Base-by-base conservation (phyloP, 2,797 vertebrate species). In the Danionella dracula region DNA sequence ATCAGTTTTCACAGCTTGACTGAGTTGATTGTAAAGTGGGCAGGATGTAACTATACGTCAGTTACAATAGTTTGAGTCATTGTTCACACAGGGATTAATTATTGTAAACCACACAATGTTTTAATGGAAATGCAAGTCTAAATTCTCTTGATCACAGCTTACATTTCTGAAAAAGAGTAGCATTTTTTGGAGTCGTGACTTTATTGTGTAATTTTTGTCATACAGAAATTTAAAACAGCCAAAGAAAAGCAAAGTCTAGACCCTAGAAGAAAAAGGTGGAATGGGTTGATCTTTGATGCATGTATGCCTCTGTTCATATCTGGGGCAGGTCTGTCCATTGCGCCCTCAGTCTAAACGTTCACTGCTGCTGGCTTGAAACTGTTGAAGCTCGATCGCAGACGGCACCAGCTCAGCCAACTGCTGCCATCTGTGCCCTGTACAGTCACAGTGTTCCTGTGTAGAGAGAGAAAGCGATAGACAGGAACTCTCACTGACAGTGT, bases 341-440 rank as follows among this genome's bases (percentile, higher is more conserved):
- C 53, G 44, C 63, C 51, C 65, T 71, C 48, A 48, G 48, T 54
- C 68, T 42, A n/a, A 38, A 40, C 50, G 54, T 57, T 70, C 59
- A 7, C 9, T 37, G 64, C 58, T 66, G 51, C 20, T n/a, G 59
- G 53, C 64, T n/a, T 53, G 57, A 71, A 60, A 35, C 8, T 70
- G 65, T 44, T 59, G 57, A 71, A 66, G 58, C 59, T 41, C 10
- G 23, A 29, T 31, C 59, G 68, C 68, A 65, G 64, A 68, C 67
- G 69, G 59, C 42, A 53, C 42, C 60, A 60, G 71, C 62, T 57
- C 15, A 57, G 68, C 75, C 71, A 76, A 73, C 40, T 65, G 54
- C 71, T 65, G 68, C 75, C 75, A 76, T 76, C 71, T 76, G 75
- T 73, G 54, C 64, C 23, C 75, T 53, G 49, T 71, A 71, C 71